These are phyloP conservation scores for Tetraneura akinire DNA, from an alignment of 1,140 invertebrate species.

Conservation along the genomic window DNA sequence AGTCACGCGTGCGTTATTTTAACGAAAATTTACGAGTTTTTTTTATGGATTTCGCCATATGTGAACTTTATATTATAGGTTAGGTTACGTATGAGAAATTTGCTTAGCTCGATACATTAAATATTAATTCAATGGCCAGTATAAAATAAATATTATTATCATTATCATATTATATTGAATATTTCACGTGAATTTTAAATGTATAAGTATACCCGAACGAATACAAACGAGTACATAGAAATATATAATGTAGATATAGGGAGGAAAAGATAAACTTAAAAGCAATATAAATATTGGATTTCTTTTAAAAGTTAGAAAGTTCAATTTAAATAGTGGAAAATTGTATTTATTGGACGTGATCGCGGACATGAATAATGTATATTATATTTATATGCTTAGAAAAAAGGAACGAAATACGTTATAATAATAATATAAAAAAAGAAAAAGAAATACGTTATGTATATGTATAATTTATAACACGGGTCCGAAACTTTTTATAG, in stretches of 20 bases:
- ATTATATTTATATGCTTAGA: not conserved
- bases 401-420: not conserved
- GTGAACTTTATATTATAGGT: no score
- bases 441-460: not conserved
- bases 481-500: not conserved
- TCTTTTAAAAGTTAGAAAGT: not conserved
- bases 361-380: not conserved
- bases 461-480: not conserved
- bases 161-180: no score
- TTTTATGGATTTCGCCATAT: no score
- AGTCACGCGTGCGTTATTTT: no score
- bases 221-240: not conserved
- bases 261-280: not conserved
- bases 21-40: no score
- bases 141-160: no score
- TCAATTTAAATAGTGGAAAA: not conserved
- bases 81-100: no score
- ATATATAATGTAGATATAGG: not conserved
- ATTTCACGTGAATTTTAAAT: not conserved
- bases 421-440: not conserved
- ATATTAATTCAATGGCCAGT: no score
- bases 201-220: not conserved
- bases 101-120: no score
- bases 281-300: not conserved
- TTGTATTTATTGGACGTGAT: constrained; percentile 18